Conservation (phyloP, 2,888 invertebrate genomes). For the Operophtera brumata region DNA sequence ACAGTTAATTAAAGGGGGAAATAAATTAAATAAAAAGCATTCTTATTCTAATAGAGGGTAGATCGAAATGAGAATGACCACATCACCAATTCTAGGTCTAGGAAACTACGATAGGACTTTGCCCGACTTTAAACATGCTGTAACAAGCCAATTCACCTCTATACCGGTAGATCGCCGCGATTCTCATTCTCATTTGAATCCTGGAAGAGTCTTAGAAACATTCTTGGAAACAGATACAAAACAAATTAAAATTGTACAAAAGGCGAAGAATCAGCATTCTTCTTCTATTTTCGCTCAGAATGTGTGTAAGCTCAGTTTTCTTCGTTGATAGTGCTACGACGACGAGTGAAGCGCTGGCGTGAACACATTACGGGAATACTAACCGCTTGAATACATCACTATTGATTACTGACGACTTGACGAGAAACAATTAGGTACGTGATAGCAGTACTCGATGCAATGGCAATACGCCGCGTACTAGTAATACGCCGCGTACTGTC, state of each 20-base stretch:
- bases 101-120: conserved; percentile 35
- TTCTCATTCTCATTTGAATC: conserved; percentile 76
- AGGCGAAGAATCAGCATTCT: neutral
- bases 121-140: conserved; percentile 45
- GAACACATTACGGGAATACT: conserved; percentile 29
- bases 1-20: conserved; percentile 48
- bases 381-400: neutral
- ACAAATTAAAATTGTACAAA: neutral
- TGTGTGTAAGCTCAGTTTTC: conserved; percentile 31
- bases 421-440: neutral
- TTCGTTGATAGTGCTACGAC: conserved; percentile 30
- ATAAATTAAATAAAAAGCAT: conserved; percentile 49
- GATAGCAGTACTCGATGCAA: neutral
- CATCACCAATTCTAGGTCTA: conserved; percentile 45
- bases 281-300: conserved; percentile 15
- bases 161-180: conserved; percentile 23
- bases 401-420: no score
- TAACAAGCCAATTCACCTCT: conserved; percentile 36
- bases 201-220: conserved; percentile 54
- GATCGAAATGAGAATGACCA: conserved; percentile 78
- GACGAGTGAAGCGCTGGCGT: conserved; percentile 33
- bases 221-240: conserved; percentile 32
- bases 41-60: conserved; percentile 41
- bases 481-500: neutral
- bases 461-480: neutral